phyloP scores from a whole-genome alignment of 2,797 vertebrate species.

The Podargus strigoides region DNA sequence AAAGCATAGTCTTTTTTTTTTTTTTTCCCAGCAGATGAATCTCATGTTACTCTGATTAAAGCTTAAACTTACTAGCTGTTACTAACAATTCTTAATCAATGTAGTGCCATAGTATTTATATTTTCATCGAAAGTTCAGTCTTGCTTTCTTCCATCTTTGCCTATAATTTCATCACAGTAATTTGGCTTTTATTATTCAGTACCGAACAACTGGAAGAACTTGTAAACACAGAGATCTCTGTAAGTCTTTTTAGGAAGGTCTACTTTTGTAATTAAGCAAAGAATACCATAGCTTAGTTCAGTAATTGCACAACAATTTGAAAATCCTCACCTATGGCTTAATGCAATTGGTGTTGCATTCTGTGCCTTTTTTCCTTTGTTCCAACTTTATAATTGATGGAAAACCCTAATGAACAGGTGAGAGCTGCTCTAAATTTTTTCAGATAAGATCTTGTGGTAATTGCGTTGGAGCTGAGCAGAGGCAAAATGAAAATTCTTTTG shows the following conservation, averaged over 20 bases:
- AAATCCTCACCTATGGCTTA: not conserved
- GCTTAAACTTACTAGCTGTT: not conserved
- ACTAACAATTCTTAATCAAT: not conserved
- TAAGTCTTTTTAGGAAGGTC: not conserved
- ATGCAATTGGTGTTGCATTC: not conserved
- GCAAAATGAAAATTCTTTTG: conserved; percentile 31
- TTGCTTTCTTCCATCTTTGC: not conserved
- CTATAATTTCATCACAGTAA: not conserved
- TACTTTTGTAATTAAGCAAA: conserved; percentile 6
- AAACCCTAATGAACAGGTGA: conserved; percentile 28
- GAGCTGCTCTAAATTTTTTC: not conserved
- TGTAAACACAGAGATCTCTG: not conserved
- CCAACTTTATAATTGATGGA: not conserved
- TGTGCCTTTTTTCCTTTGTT: conserved; percentile 1
- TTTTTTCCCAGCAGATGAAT: not conserved
- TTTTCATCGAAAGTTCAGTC: not conserved
- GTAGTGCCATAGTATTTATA: not conserved
- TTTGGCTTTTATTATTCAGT: not conserved
- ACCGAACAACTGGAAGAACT: not conserved
- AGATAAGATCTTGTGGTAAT: conserved; percentile 56
- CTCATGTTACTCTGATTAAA: conserved; percentile 1
- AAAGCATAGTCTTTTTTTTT: too few relatives aligned
- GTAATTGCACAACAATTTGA: conserved; percentile 14
- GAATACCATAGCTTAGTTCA: not conserved
- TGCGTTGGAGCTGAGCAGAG: conserved; percentile 20